Conservation (phyloP, 2,888 invertebrate genomes). For the Limnephilus lunatus region DNA sequence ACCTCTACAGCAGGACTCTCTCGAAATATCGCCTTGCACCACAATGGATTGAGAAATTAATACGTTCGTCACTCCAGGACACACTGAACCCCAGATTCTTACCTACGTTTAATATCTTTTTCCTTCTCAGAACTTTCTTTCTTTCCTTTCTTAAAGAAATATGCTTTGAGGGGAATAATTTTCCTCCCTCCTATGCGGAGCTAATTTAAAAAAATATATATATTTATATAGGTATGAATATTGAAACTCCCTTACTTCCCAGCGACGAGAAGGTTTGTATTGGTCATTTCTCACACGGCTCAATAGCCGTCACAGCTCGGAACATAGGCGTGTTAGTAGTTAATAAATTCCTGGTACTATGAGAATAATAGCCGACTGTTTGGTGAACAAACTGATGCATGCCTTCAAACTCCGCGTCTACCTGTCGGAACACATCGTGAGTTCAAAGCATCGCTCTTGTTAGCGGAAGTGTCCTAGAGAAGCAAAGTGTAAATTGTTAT, state of each 20-base stretch:
- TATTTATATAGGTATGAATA: neutral
- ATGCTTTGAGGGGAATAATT: too few relatives aligned
- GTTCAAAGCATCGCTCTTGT: conserved; percentile 47
- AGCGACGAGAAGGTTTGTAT: conserved; percentile 3
- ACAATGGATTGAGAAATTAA: too few relatives aligned
- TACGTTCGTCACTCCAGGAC: too few relatives aligned
- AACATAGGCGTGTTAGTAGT: conserved; percentile 55
- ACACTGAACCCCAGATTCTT: too few relatives aligned
- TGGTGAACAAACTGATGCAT: conserved; percentile 47
- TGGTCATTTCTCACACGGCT: conserved; percentile 52
- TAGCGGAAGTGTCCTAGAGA: conserved; percentile 43
- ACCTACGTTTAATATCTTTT: too few relatives aligned
- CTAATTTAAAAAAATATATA: neutral
- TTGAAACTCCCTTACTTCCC: neutral
- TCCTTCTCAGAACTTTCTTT: too few relatives aligned
- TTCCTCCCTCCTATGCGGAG: too few relatives aligned
- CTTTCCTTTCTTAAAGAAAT: too few relatives aligned
- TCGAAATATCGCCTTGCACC: too few relatives aligned
- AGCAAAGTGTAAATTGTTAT: conserved; percentile 48
- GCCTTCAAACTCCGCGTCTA: conserved; percentile 46
- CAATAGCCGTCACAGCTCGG: conserved; percentile 32
- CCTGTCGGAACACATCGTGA: conserved; percentile 43
- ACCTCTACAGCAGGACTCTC: too few relatives aligned
- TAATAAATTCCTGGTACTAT: conserved; percentile 50
- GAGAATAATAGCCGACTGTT: conserved; percentile 53